Evolutionary conservation across 1,140 invertebrate species (phyloP), one percentile per base, ranked within the genome.

Genomic region (Scylla paramamosain): DNA sequence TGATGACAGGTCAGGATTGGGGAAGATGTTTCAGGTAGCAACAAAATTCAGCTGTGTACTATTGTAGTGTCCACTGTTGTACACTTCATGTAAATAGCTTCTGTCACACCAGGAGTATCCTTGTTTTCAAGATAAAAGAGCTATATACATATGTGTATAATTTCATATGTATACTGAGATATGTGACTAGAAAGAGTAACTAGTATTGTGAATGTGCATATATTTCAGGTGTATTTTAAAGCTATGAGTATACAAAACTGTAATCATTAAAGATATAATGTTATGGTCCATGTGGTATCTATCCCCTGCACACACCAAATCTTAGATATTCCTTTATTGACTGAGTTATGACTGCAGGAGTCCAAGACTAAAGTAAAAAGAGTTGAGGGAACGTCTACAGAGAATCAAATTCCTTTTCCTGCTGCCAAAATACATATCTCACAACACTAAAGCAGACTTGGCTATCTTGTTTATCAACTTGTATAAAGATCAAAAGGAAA

Each of bases 41-140:
- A 91, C 59, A 39, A 91, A 32, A 28, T 77, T 32, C 6, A 28
- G 29, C n/a, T n/a, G 20, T 91, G 25, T 77, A 91, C n/a, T 91
- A 4, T 25, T 93, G 31, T 92, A 28, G 32, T 52, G 31, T 84
- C 77, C 32, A 7, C 91, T 93, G 67, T 84, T 93, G 91, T 93
- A 93, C 67, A 93, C 82, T 93, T 31, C 29, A 25, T 92, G 82
- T 93, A 93, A 48, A 93, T 93, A 93, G 52, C 29, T 93, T 39
- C 91, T 29, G 91, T 84, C 91, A 93, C 46, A 77, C 39, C 8
- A 77, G 45, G 82, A 84, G 39, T n/a, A 88, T 25, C 14, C 12
- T 10, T 45, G 31, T 45, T 88, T 88, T 45, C n/a, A 46, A 32
- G 86, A 32, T 59, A 59, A 12, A 20, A 77, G 6, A 77, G 67